Base-by-base conservation (phyloP, 2,888 invertebrate genomes). In the Sthenelais limicola region DNA sequence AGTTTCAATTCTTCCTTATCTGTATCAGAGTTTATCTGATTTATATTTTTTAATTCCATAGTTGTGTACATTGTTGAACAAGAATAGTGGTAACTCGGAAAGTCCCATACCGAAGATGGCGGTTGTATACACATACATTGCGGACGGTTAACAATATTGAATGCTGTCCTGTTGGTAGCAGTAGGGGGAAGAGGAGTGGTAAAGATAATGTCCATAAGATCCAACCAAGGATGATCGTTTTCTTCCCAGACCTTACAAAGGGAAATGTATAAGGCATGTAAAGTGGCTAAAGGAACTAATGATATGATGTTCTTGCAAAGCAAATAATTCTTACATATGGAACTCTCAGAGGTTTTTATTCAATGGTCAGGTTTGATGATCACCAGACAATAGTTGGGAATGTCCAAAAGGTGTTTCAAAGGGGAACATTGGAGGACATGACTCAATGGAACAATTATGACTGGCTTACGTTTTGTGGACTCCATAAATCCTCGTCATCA, bases 101-200 rank as follows among this genome's bases (percentile, higher is more conserved):
- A 73, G 33, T 68, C 58, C 49, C 58, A 54, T 7, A 62, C 26
- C 2, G 71, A 71, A 30, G 30, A 12, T 1, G 71, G 72, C 24
- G 62, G 32, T 15, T 67, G 69, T 54, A 79, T 73, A 15, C 70
- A 52, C 9, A 79, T 74, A 52, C 79, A 78, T 5, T 72, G 32
- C 1, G 79, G 78, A 38, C 79, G 75, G 67, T 79, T 79, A 28
- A 75, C 75, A 48, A 79, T 77, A 71, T 79, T 79, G 73, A 77
- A 79, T 38, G 75, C 77, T n/a, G 79, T 79, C 52, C 77, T 49
- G 30, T 70, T 56, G 12, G 76, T 67, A 30, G 77, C 72, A 47
- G 58, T 72, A n/a, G 68, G 56, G 1, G 79, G 79, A 21, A 79
- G 68, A 33, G 73, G 73, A 28, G 79, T 79, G 5, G 79, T 79